Percentiles rank a stretch among this genome's conserved stretches.
Conservation (phyloP, 2,113 vertebrate genomes). For the Psophia crepitans region DNA sequence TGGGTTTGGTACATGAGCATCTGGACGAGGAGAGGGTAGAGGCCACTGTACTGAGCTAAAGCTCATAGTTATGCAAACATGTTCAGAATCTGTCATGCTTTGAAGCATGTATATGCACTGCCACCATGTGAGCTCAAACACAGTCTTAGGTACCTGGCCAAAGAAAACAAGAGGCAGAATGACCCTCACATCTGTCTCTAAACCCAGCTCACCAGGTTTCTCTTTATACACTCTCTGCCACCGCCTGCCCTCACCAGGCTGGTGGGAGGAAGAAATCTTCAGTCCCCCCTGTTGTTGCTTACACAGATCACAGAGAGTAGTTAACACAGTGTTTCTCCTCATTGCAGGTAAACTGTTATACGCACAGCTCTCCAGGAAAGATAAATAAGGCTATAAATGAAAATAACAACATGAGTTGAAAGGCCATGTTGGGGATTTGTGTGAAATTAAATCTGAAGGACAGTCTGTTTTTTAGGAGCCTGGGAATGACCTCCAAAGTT, state of each 20-base stretch:
- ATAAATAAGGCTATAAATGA: not conserved
- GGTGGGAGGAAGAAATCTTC: not conserved
- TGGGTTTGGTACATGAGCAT: fast-evolving
- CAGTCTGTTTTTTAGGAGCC: no score
- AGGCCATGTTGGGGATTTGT: no score
- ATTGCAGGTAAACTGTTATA: not conserved
- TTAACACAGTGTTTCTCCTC: not conserved
- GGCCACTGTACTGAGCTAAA: not conserved
- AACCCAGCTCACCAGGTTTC: not conserved
- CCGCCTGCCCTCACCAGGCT: not conserved
- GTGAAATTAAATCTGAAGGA: no score
- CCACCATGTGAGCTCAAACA: not conserved
- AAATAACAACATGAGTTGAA: not conserved
- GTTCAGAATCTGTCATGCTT: not conserved
- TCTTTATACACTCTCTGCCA: not conserved
- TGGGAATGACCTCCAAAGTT: no score
- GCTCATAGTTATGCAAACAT: not conserved
- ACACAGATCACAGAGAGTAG: not conserved
- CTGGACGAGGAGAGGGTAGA: not conserved
- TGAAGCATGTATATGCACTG: not conserved
- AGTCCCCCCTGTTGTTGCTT: not conserved
- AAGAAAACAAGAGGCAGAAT: not conserved
- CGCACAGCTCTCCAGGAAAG: not conserved
- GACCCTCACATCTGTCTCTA: not conserved
- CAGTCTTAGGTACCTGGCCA: not conserved